These are phyloP conservation scores for Zaprionus lachaisei DNA, from an alignment of 1,140 invertebrate genomes.

Conservation along the genomic window DNA sequence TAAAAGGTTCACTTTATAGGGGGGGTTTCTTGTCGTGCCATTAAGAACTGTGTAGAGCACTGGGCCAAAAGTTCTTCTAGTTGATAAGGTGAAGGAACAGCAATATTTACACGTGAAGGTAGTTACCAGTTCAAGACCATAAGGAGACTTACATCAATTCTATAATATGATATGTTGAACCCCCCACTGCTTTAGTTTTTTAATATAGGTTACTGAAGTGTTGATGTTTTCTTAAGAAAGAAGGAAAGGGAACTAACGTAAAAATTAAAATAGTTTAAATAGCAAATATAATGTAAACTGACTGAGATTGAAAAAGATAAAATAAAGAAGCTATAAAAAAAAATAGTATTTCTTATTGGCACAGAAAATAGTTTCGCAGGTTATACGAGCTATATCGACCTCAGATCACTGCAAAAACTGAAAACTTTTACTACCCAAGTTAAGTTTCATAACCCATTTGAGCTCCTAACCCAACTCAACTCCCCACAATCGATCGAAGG, in stretches of 20 bases:
- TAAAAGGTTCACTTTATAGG: not conserved
- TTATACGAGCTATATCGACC: not conserved
- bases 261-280: not conserved
- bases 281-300: not conserved
- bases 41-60: not conserved
- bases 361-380: not conserved
- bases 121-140: not conserved
- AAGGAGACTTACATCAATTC: not conserved
- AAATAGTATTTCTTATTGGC: not conserved
- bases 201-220: not conserved
- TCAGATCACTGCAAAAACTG: not conserved
- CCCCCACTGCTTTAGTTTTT: too few species aligned
- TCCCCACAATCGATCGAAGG: constrained; percentile 16
- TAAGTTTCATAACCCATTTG: not conserved
- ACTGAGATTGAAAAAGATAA: not conserved
- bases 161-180: not conserved
- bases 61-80: not conserved
- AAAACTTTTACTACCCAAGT: not conserved
- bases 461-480: not conserved
- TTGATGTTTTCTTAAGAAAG: not conserved
- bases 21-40: not conserved
- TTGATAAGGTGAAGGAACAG: not conserved
- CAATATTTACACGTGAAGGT: not conserved
- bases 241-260: not conserved
- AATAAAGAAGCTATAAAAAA: not conserved